Conservation (phyloP, 92 coral and sea anemone species). For the Epizoanthus stellaris region DNA sequence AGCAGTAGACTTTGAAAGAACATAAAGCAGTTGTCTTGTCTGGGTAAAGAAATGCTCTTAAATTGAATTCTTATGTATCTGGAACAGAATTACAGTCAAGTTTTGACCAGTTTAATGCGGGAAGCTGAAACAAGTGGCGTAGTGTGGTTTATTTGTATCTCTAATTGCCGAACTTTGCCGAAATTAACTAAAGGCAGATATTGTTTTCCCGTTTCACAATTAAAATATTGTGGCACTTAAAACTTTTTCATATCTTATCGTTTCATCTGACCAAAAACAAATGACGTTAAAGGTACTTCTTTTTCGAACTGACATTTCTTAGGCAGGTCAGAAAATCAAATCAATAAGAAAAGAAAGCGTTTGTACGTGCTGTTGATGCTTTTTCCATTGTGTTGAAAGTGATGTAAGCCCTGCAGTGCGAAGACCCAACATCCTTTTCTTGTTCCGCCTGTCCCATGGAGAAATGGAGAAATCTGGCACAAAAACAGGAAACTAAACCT, state of each 20-base stretch:
- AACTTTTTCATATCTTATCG: neutral
- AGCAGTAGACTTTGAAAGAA: neutral
- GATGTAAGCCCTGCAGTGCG: constrained; percentile 6
- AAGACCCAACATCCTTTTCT: neutral
- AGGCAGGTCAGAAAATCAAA: neutral
- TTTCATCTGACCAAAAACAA: neutral
- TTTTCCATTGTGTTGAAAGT: neutral
- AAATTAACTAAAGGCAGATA: neutral
- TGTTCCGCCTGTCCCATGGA: constrained; percentile 22
- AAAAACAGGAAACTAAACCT: constrained; percentile 23
- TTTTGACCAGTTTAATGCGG: no score
- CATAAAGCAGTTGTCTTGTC: neutral
- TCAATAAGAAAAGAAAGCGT: neutral
- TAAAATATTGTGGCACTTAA: neutral
- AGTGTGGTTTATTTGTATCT: neutral
- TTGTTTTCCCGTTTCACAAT: neutral
- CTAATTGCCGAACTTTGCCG: neutral
- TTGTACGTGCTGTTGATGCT: constrained; percentile 1
- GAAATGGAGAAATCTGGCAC: constrained; percentile 28
- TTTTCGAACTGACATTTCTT: neutral
- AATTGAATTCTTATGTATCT: neutral
- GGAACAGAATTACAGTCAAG: neutral
- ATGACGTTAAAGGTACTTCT: neutral
- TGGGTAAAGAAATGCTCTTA: neutral
- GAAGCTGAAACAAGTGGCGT: neutral